Conservation (phyloP, 2,797 vertebrate species). For the Urosaurus nigricauda region DNA sequence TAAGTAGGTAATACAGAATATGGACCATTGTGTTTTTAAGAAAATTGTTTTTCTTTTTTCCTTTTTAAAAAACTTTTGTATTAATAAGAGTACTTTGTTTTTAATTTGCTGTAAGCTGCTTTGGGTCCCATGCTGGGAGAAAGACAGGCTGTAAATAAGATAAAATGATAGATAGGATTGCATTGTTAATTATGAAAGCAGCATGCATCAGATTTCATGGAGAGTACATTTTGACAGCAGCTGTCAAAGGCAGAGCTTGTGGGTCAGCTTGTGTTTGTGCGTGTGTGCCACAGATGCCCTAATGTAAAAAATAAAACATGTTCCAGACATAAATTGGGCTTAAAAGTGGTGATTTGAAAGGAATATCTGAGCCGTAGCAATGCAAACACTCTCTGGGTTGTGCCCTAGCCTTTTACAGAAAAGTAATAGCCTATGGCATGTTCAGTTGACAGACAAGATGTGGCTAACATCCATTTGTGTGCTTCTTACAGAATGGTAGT, state of each 20-base stretch:
- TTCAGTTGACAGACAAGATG: not conserved
- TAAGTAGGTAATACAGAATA: no score
- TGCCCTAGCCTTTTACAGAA: not conserved
- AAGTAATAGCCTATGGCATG: not conserved
- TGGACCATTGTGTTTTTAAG: no score
- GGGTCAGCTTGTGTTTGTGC: not conserved
- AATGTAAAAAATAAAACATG: not conserved
- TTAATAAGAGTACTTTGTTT: no score
- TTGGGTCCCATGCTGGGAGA: no score
- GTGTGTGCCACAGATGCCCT: not conserved
- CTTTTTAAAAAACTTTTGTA: no score
- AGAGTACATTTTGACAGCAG: not conserved
- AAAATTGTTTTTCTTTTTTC: no score
- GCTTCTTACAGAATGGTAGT: not conserved
- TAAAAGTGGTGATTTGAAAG: constrained; percentile 4
- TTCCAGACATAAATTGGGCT: not conserved
- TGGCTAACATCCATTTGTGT: not conserved
- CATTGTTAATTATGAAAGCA: constrained; percentile 32
- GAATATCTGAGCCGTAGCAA: constrained; percentile 32
- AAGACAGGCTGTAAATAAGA: no score
- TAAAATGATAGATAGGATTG: not conserved
- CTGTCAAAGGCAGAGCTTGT: not conserved
- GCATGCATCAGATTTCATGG: not conserved
- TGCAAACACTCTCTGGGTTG: not conserved
- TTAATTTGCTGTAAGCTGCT: no score